These are phyloP conservation scores for Eumacrocentrus americanus DNA, from an alignment of 2,888 invertebrate species.

Conservation along the genomic window DNA sequence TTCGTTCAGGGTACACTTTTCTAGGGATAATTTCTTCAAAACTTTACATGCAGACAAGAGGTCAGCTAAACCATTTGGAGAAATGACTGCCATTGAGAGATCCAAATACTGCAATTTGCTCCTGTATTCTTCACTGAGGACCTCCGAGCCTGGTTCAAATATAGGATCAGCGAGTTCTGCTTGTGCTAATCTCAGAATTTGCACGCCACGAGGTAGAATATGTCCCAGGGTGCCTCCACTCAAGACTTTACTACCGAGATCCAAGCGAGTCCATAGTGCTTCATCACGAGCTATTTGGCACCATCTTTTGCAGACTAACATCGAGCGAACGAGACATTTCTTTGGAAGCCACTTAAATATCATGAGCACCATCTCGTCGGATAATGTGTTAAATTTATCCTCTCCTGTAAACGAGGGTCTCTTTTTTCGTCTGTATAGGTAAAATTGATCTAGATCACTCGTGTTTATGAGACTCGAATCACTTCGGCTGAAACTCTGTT, in stretches of 20 bases:
- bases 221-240: slow-evolving; percentile 73
- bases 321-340: slow-evolving; percentile 71
- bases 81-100: slow-evolving; percentile 79
- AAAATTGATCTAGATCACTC: slow-evolving; percentile 50
- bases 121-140: slow-evolving; percentile 57
- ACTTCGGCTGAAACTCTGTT: slow-evolving; percentile 45
- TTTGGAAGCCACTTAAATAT: slow-evolving; percentile 87
- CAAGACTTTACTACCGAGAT: slow-evolving; percentile 76
- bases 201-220: slow-evolving; percentile 78
- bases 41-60: slow-evolving; percentile 72
- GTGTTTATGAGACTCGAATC: slow-evolving; percentile 51
- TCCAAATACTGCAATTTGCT: slow-evolving; percentile 82
- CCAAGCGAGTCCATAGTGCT: slow-evolving; percentile 83
- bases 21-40: slow-evolving; percentile 83
- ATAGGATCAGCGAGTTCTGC: slow-evolving; percentile 73
- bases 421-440: slow-evolving; percentile 53
- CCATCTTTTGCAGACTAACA: slow-evolving; percentile 72
- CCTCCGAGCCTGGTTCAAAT: slow-evolving; percentile 58
- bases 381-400: slow-evolving; percentile 76
- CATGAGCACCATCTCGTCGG: slow-evolving; percentile 85
- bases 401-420: slow-evolving; percentile 58
- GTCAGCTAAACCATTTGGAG: slow-evolving; percentile 65
- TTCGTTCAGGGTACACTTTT: slow-evolving; percentile 73
- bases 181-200: slow-evolving; percentile 79
- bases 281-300: slow-evolving; percentile 81